Evolutionary conservation across 2,797 vertebrate species (phyloP).

Genomic region (Sebastes cheni): DNA sequence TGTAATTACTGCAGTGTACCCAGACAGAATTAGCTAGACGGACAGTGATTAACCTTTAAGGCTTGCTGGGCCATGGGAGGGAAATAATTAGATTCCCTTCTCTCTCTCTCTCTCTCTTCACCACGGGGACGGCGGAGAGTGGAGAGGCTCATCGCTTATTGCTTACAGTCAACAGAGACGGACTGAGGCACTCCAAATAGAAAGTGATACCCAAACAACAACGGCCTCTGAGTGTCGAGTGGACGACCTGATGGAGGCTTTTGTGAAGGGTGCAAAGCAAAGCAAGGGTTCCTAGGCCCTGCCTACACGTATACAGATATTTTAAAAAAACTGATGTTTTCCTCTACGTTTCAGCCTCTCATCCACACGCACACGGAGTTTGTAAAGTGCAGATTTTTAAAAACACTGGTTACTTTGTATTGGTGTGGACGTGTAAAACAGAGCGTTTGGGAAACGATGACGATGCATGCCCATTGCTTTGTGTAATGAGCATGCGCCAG

Average conservation of each 20-base stretch:
- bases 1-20: conserved; percentile 77
- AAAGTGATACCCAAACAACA: conserved; percentile 48
- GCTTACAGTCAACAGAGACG: conserved; percentile 64
- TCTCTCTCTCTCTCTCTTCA: conserved; percentile 17
- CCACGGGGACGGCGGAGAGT: conserved; percentile 43
- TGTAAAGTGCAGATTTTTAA: too few species aligned
- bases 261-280: not conserved
- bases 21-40: conserved; percentile 75
- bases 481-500: too few species aligned
- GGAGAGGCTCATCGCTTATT: conserved; percentile 63
- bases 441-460: too few species aligned
- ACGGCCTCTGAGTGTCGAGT: not conserved
- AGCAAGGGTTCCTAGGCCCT: not conserved
- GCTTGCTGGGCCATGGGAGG: conserved; percentile 74
- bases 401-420: too few species aligned
- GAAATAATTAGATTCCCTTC: conserved; percentile 79
- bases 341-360: too few species aligned
- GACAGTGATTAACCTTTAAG: conserved; percentile 86
- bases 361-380: too few species aligned
- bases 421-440: too few species aligned
- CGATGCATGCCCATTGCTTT: too few species aligned
- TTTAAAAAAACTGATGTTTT: fast-evolving
- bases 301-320: not conserved
- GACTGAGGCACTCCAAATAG: conserved; percentile 46
- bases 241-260: not conserved